Conservation (phyloP, 2,113 vertebrate species). For the Rutilus rutilus region DNA sequence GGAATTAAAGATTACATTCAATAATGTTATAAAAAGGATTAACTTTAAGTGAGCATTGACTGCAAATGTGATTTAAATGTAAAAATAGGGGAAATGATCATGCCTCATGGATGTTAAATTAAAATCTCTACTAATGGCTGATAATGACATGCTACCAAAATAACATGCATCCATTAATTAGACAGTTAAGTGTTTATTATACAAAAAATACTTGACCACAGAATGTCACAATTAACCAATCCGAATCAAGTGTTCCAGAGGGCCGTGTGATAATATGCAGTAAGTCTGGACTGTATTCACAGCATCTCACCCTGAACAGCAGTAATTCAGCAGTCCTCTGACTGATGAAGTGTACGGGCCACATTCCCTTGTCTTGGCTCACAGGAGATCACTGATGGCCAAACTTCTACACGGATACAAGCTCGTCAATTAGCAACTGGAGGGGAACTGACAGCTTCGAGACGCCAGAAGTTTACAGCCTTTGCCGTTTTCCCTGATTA, state of each 20-base stretch:
- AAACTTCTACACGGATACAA: slow-evolving; percentile 35
- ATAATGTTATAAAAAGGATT: too few species aligned
- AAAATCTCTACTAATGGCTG: too few species aligned
- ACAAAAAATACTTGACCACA: not conserved
- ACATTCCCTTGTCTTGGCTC: slow-evolving; percentile 13
- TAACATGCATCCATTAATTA: too few species aligned
- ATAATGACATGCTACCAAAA: too few species aligned
- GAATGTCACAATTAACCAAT: not conserved
- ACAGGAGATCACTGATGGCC: slow-evolving; percentile 26
- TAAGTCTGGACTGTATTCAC: not conserved
- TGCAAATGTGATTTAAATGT: too few species aligned
- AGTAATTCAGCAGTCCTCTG: slow-evolving; percentile 20
- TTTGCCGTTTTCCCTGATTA: slow-evolving; percentile 39
- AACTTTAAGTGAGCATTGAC: too few species aligned
- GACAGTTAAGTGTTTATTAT: too few species aligned
- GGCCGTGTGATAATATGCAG: not conserved
- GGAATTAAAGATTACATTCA: too few species aligned
- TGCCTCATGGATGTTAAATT: too few species aligned
- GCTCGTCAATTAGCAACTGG: slow-evolving; percentile 40
- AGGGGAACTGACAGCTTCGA: slow-evolving; percentile 28
- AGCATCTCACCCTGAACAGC: slow-evolving; percentile 19
- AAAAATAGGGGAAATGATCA: too few species aligned
- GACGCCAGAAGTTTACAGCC: slow-evolving; percentile 34
- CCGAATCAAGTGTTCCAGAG: not conserved
- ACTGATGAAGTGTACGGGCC: slow-evolving; percentile 5